These are phyloP conservation scores for Sarotherodon lohbergeri DNA, from an alignment of 2,113 vertebrate genomes.

Conservation along the genomic window DNA sequence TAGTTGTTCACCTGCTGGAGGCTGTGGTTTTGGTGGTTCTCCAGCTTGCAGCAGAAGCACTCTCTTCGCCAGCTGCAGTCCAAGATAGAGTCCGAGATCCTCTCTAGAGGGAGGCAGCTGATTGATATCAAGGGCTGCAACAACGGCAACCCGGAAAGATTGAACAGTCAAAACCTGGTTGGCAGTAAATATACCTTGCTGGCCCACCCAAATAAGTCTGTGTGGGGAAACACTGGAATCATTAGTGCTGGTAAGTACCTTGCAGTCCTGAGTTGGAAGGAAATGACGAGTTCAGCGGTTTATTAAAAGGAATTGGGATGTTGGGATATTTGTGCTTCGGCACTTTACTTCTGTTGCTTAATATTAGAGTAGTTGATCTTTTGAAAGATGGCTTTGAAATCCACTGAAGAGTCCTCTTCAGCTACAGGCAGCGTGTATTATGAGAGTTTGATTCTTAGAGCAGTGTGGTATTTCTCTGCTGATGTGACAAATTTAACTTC, in stretches of 20 bases:
- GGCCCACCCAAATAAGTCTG: not conserved
- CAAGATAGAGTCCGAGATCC: not conserved
- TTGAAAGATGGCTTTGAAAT: not conserved
- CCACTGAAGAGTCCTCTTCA: not conserved
- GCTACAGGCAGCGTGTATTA: not conserved
- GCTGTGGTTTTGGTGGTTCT: not conserved
- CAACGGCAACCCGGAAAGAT: not conserved
- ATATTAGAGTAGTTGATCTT: not conserved
- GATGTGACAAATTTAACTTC: conserved; percentile 44
- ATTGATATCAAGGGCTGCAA: not conserved
- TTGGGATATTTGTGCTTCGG: not conserved
- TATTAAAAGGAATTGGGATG: not conserved
- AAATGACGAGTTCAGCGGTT: not conserved
- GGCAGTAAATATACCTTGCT: not conserved
- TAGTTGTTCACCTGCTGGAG: not conserved
- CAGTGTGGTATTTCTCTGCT: conserved; percentile 5
- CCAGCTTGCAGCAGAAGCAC: not conserved
- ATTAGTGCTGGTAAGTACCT: not conserved
- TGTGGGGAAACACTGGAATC: not conserved
- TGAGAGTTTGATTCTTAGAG: not conserved
- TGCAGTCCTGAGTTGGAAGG: not conserved
- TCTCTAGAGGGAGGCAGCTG: not conserved
- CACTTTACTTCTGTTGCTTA: no score
- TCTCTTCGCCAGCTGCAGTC: not conserved
- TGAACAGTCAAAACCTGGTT: not conserved